Conservation (phyloP, 2,113 vertebrate species). For the Pygoscelis antarcticus region DNA sequence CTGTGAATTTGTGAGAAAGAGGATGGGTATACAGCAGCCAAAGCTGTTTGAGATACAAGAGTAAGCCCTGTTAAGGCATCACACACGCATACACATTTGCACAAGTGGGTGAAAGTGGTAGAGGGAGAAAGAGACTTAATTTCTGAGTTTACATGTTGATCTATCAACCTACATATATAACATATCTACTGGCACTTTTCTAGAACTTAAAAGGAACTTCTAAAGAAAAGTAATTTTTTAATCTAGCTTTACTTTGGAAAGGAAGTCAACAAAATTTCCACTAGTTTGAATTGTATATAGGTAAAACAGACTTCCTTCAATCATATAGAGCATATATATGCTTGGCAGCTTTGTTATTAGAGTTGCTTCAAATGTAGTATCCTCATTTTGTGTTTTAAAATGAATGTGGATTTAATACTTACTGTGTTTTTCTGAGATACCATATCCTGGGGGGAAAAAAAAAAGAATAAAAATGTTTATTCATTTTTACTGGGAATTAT, state of each 20-base stretch:
- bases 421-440: slow-evolving; percentile 94
- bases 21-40: not conserved
- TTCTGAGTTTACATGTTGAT: not conserved
- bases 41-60: not conserved
- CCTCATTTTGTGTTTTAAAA: not conserved
- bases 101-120: not conserved
- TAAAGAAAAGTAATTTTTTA: not conserved
- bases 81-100: not conserved
- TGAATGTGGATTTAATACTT: slow-evolving; percentile 76
- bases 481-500: not conserved
- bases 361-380: not conserved
- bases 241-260: not conserved
- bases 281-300: not conserved
- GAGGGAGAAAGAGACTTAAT: not conserved
- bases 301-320: not conserved
- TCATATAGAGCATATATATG: not conserved
- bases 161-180: not conserved
- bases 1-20: not conserved
- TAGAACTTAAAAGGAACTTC: not conserved
- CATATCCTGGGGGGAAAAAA: slow-evolving; percentile 81
- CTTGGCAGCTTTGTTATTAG: not conserved
- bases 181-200: not conserved
- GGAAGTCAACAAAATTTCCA: not conserved
- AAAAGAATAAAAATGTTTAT: not conserved
- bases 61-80: not conserved